These are phyloP conservation scores for Tachyglossus aculeatus DNA, from an alignment of 2,797 vertebrate genomes.

Conservation along the genomic window DNA sequence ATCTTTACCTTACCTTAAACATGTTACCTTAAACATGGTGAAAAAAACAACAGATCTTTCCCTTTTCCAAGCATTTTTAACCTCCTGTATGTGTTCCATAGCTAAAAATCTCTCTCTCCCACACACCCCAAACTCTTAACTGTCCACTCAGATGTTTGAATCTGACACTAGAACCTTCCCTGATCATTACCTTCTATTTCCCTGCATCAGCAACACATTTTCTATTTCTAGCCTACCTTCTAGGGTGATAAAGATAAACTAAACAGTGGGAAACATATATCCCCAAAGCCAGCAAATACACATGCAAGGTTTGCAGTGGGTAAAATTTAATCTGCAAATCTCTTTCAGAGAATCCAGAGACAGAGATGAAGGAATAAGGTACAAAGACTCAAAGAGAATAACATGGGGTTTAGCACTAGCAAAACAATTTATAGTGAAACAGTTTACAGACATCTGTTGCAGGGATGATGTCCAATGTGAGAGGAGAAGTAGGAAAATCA, in stretches of 20 bases:
- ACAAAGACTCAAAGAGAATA: not conserved
- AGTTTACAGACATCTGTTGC: not conserved
- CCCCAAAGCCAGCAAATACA: constrained; percentile 3
- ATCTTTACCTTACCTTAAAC: constrained; percentile 19
- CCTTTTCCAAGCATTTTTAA: not conserved
- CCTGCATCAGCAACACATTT: not conserved
- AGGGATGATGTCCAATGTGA: not conserved
- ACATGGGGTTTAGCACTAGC: not conserved
- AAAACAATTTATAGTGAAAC: constrained; percentile 1
- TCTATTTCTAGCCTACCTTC: not conserved
- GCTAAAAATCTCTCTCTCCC: not conserved
- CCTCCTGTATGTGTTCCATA: accelerated
- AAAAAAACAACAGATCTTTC: constrained; percentile 38
- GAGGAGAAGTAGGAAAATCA: not conserved
- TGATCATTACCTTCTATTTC: not conserved
- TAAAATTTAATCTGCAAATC: not conserved
- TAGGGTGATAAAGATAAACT: not conserved
- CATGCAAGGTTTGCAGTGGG: not conserved
- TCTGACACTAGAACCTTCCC: constrained; percentile 13
- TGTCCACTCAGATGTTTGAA: not conserved
- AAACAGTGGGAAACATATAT: not conserved
- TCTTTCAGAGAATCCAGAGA: not conserved
- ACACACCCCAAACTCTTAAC: not conserved
- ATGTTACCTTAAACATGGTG: constrained; percentile 3
- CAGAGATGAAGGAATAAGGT: not conserved